Evolutionary conservation across 1,140 invertebrate species (phyloP).

Genomic region (Lordiphosa stackelbergi): DNA sequence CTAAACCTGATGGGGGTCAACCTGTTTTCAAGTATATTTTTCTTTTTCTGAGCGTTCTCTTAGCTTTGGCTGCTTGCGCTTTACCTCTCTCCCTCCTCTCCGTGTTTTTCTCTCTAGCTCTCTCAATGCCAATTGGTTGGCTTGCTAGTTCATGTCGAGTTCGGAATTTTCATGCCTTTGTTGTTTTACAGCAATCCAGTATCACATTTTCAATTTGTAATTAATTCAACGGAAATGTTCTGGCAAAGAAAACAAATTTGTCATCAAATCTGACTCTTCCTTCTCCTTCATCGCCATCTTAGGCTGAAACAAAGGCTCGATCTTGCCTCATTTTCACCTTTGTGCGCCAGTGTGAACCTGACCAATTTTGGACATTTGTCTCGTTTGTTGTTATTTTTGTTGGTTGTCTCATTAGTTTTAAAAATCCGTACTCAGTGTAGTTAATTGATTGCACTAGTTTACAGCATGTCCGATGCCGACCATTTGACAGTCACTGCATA

Average conservation of each 20-base stretch:
- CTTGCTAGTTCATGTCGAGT: neutral
- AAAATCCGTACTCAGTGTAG: conserved; percentile 45
- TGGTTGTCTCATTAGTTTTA: conserved; percentile 9
- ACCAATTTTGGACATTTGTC: conserved; percentile 39
- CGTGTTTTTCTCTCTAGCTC: too few species aligned
- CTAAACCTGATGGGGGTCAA: too few species aligned
- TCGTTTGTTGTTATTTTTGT: conserved; percentile 11
- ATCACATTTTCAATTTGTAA: conserved; percentile 29
- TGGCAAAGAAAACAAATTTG: conserved; percentile 17
- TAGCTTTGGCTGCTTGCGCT: too few species aligned
- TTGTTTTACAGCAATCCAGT: conserved; percentile 7
- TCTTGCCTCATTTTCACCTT: conserved; percentile 43
- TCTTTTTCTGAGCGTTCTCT: too few species aligned
- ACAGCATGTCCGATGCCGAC: too few species aligned
- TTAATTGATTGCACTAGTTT: conserved; percentile 72
- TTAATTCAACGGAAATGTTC: conserved; percentile 66
- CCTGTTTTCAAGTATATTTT: too few species aligned
- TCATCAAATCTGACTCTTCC: conserved; percentile 9
- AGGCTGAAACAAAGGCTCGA: neutral
- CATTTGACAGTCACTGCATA: too few species aligned
- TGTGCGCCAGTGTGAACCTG: conserved; percentile 15
- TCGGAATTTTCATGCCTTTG: conserved; percentile 1
- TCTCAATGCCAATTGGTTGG: conserved; percentile 1
- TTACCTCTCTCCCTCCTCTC: too few species aligned
- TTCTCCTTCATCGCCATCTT: neutral